Conservation (phyloP, 2,113 vertebrate genomes). For the Nipponia nippon region DNA sequence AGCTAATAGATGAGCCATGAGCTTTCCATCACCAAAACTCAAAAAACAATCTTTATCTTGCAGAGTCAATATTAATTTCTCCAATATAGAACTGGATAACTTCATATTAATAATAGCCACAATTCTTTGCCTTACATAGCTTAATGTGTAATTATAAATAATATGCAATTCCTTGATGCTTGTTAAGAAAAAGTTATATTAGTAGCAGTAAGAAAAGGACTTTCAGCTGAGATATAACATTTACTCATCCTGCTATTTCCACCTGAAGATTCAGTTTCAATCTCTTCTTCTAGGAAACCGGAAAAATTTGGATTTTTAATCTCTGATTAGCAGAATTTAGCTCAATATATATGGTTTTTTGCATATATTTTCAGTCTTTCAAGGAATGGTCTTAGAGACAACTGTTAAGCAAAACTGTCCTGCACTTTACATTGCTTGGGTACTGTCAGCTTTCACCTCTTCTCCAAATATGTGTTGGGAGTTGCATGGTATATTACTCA, state of each 20-base stretch:
- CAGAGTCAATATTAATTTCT: neutral
- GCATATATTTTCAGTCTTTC: neutral
- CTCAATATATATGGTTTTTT: fast-evolving
- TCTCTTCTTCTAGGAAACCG: neutral
- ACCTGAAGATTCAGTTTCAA: neutral
- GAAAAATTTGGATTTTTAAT: neutral
- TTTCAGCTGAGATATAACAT: neutral
- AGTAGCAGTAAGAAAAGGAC: neutral
- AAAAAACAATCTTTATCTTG: neutral
- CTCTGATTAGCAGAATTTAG: neutral
- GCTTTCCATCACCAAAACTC: neutral
- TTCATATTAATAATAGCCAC: neutral
- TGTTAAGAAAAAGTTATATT: neutral
- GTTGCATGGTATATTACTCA: neutral
- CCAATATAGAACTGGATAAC: neutral
- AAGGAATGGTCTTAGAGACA: neutral
- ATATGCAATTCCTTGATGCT: neutral
- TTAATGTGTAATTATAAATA: neutral
- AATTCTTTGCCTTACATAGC: neutral
- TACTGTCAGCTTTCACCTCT: neutral
- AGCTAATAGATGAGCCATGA: neutral
- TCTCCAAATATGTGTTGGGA: neutral
- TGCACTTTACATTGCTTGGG: neutral
- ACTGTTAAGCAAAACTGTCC: neutral
- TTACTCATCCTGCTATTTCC: neutral